Conservation (phyloP, 2,888 invertebrate species). For the Macrosoma leucophasiata region DNA sequence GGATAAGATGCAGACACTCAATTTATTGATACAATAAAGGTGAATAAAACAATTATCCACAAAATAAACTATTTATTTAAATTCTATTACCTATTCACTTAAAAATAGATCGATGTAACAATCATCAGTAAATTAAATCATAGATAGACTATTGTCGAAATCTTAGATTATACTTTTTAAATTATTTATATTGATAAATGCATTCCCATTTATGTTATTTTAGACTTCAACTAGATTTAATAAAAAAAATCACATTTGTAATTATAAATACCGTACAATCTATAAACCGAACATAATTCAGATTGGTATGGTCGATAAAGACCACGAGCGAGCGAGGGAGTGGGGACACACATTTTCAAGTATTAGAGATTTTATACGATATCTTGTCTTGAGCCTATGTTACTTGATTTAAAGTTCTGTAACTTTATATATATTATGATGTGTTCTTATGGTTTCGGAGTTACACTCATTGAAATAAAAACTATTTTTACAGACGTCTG, state of each 20-base stretch:
- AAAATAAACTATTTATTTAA: slow-evolving; percentile 66
- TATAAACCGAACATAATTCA: too few species aligned
- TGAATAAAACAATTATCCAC: slow-evolving; percentile 31
- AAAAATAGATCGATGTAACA: slow-evolving; percentile 66
- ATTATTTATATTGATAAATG: slow-evolving; percentile 61
- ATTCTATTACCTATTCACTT: slow-evolving; percentile 52
- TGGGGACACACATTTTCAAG: too few species aligned
- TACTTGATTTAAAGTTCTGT: too few species aligned
- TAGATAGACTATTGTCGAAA: slow-evolving; percentile 54
- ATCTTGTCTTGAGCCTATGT: too few species aligned
- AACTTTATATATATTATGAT: too few species aligned
- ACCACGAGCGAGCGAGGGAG: too few species aligned
- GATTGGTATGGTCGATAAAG: too few species aligned
- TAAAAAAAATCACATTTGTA: slow-evolving; percentile 20
- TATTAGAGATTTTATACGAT: too few species aligned
- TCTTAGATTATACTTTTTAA: slow-evolving; percentile 42
- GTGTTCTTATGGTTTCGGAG: too few species aligned
- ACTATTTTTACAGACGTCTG: too few species aligned
- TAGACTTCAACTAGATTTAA: slow-evolving; percentile 10
- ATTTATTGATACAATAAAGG: slow-evolving; percentile 1
- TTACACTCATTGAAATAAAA: too few species aligned
- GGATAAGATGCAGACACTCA: too few species aligned
- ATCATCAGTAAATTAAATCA: slow-evolving; percentile 55
- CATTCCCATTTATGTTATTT: slow-evolving; percentile 34
- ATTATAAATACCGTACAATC: slow-evolving; percentile 15